Evolutionary conservation across 2,888 invertebrate genomes (phyloP).

Genomic region (Papilio demoleus): DNA sequence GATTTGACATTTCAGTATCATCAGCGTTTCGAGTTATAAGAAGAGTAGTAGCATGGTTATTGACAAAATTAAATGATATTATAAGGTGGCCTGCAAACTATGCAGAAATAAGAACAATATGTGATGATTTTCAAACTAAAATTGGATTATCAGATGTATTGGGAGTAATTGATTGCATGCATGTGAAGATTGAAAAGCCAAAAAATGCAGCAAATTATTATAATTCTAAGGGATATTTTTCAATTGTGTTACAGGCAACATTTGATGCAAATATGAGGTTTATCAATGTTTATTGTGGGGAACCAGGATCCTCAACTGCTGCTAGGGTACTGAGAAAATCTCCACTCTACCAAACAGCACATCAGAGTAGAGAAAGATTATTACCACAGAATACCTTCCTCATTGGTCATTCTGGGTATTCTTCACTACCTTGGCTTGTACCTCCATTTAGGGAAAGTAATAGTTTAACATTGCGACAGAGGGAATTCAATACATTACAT

Average conservation of each 20-base stretch:
- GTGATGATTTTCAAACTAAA: constrained; percentile 59
- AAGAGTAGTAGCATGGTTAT: constrained; percentile 65
- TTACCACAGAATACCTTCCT: constrained; percentile 66
- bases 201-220: constrained; percentile 65
- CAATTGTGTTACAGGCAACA: constrained; percentile 65
- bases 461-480: constrained; percentile 61
- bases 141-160: constrained; percentile 63
- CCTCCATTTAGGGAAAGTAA: constrained; percentile 68
- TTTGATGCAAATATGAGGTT: constrained; percentile 63
- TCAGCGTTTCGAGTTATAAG: constrained; percentile 68
- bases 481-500: constrained; percentile 64
- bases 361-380: constrained; percentile 55
- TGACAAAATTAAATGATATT: constrained; percentile 64
- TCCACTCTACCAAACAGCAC: constrained; percentile 61
- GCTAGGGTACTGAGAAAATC: constrained; percentile 63
- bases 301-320: constrained; percentile 65
- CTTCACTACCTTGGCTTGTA: constrained; percentile 64
- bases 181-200: constrained; percentile 68
- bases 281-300: constrained; percentile 68
- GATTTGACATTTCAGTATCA: constrained; percentile 69
- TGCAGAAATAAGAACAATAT: constrained; percentile 55
- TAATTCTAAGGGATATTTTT: constrained; percentile 66
- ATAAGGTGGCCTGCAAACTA: constrained; percentile 65
- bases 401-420: constrained; percentile 65
- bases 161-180: constrained; percentile 65